Base-by-base conservation (phyloP, 1,140 invertebrate genomes). In the Sitophilus oryzae region DNA sequence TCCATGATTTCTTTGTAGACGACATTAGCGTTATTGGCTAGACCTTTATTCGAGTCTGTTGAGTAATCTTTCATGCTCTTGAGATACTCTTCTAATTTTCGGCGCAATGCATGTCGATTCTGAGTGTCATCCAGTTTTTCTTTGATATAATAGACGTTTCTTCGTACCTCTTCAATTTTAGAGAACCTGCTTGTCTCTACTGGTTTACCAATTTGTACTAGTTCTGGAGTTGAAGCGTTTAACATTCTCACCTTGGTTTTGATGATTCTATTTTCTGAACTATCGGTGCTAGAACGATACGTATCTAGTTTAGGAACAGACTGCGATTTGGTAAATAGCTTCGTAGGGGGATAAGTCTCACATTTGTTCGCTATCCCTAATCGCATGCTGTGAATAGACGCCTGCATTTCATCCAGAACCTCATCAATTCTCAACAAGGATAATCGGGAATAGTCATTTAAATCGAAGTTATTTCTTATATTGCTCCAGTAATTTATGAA, bases 61-160 rank as follows among this genome's bases (percentile, higher is more conserved):
- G 42, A 3, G 23, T 42, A 58, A 11, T 53, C 23, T 6, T 41
- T 34, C 1, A 61, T 23, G 20, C 23, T 51, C 8, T 51, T 37
- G 0, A 19, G 18, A 46, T 51, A 61, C 4, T 25, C 10, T 47
- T 58, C 51, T 11, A 61, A 40, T 55, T 55, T 61, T 2, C 34
- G 16, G 41, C 25, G 44, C 35, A 43, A 34, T 9, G 52, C 11
- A 11, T 3, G 14, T 41, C 35, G 56, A 18, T 48, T 55, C 15
- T 18, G 30, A 20, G 15, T 58, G 15, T 44, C 37, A 11, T 34
- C 21, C 1, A 59, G 16, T 38, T 59, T 56, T 36, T 55, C 52
- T 49, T 58, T 61, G 3, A 61, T 51, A 20, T 55, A 55, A 25
- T 58, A 22, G 3, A 61, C 51, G 45, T 61, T 49, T 36, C 43